These are phyloP conservation scores for Amiota communis DNA, from an alignment of 2,888 invertebrate species.

Conservation along the genomic window DNA sequence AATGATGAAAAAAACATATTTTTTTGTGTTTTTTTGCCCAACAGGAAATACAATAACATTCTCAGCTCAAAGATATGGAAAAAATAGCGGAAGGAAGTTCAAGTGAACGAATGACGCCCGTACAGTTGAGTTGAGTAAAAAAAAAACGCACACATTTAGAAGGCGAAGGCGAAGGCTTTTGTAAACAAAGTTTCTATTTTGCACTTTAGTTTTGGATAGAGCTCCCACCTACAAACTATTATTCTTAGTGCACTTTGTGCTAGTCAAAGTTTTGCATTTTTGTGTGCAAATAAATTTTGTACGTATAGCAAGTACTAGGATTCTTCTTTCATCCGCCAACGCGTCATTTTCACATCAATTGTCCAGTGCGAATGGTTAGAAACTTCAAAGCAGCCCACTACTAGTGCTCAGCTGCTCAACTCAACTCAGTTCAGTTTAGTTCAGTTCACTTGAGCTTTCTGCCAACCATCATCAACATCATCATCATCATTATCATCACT, in stretches of 20 bases:
- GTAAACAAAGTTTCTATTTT: conserved; percentile 64
- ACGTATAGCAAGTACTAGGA: too few relatives aligned
- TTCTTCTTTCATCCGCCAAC: conserved; percentile 38
- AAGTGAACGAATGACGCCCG: conserved; percentile 26
- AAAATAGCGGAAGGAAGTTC: conserved; percentile 55
- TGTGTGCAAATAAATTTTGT: conserved; percentile 1
- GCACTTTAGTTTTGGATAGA: conserved; percentile 48
- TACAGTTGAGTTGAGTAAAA: neutral
- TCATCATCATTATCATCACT: conserved; percentile 21
- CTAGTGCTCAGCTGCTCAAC: neutral
- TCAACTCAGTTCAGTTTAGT: too few relatives aligned
- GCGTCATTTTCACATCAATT: conserved; percentile 55
- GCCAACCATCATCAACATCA: too few relatives aligned
- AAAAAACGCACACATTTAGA: conserved; percentile 41
- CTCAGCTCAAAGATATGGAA: too few relatives aligned
- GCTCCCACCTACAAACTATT: neutral
- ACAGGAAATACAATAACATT: too few relatives aligned
- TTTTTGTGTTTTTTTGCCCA: too few relatives aligned
- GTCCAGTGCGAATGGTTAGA: conserved; percentile 60
- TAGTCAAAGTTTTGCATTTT: conserved; percentile 20
- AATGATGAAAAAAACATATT: too few relatives aligned
- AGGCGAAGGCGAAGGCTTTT: conserved; percentile 59
- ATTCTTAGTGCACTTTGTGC: neutral
- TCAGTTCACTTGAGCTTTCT: too few relatives aligned
- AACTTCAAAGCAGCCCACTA: conserved; percentile 26